Conservation (phyloP, 1,140 invertebrate species). For the Oscheius sp. region DNA sequence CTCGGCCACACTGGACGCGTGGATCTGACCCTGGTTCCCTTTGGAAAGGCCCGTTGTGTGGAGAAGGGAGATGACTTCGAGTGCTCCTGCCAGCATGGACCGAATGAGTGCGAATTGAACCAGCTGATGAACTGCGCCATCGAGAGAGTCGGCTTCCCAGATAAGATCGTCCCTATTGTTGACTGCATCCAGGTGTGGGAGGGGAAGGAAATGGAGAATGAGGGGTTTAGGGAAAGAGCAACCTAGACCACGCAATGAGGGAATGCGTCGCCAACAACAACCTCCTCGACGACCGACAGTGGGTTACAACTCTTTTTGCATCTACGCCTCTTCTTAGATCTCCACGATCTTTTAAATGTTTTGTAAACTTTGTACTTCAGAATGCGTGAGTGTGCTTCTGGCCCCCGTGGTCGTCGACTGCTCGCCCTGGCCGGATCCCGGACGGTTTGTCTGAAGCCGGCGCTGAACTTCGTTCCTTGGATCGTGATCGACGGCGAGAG, state of each 20-base stretch:
- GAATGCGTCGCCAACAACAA: constrained; percentile 36
- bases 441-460: constrained; percentile 41
- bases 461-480: constrained; percentile 59
- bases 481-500: constrained; percentile 54
- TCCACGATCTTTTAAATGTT: not conserved
- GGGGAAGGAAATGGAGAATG: not conserved
- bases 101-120: constrained; percentile 56
- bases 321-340: not conserved
- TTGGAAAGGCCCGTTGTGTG: constrained; percentile 58
- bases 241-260: constrained; percentile 42
- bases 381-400: constrained; percentile 46
- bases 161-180: constrained; percentile 49
- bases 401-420: constrained; percentile 47
- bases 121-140: constrained; percentile 61
- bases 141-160: constrained; percentile 41
- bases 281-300: constrained; percentile 35
- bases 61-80: constrained; percentile 49
- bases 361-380: constrained; percentile 34
- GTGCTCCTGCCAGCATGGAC: constrained; percentile 56
- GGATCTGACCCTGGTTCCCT: constrained; percentile 54
- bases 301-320: constrained; percentile 19
- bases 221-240: constrained; percentile 42
- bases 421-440: constrained; percentile 49
- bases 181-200: constrained; percentile 44
- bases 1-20: constrained; percentile 42